phyloP scores from a whole-genome alignment of 2,888 invertebrate species.

The Meiosimyza decipiens region DNA sequence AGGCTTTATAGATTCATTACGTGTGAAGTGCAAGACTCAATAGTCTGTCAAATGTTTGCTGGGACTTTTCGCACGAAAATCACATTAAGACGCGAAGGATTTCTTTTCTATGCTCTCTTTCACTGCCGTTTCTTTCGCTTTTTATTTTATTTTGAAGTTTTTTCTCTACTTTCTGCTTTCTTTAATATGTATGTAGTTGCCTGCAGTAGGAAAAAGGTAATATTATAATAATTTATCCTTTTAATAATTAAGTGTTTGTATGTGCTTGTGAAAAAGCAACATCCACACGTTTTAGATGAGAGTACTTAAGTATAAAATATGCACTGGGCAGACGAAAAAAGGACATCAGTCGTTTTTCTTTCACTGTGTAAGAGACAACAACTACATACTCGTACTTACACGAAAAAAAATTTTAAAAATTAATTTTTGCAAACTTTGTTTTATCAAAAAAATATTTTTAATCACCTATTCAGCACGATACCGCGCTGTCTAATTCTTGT shows the following conservation, averaged over 20 bases:
- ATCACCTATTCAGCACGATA: too few species aligned
- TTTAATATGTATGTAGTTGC: too few species aligned
- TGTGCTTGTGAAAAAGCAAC: background rate
- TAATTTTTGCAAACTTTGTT: too few species aligned
- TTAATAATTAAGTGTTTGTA: background rate
- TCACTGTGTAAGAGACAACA: too few species aligned
- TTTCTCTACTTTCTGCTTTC: too few species aligned
- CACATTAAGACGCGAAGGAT: constrained; percentile 14
- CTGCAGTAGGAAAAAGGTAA: background rate
- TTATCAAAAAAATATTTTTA: too few species aligned
- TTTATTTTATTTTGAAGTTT: too few species aligned
- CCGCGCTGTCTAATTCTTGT: too few species aligned
- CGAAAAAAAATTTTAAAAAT: too few species aligned
- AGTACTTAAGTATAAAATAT: background rate
- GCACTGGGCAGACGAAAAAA: constrained; percentile 3
- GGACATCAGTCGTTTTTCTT: background rate
- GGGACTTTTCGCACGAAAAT: background rate
- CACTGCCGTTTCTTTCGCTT: background rate
- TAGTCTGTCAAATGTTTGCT: background rate
- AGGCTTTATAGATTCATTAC: too few species aligned
- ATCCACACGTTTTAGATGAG: background rate
- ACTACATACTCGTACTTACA: too few species aligned
- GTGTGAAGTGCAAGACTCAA: too few species aligned
- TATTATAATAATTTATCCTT: background rate
- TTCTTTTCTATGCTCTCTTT: background rate